Conservation (phyloP, 2,888 invertebrate species). For the Drosophila conformis region DNA sequence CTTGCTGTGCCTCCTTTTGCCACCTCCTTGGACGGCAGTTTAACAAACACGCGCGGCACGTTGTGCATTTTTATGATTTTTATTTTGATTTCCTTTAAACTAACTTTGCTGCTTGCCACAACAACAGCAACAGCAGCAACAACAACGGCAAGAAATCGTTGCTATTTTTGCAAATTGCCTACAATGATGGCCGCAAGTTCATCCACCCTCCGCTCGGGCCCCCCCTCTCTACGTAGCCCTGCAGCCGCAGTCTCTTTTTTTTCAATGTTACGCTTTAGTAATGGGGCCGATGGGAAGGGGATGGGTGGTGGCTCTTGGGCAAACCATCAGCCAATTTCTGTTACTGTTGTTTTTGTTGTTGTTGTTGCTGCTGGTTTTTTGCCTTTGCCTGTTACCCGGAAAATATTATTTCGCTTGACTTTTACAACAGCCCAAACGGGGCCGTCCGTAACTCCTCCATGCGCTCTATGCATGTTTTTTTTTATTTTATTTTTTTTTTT, state of each 20-base stretch:
- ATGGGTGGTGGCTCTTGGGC: background rate
- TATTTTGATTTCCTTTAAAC: slow-evolving; percentile 81
- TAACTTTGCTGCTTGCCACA: slow-evolving; percentile 63
- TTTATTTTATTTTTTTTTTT: slow-evolving; percentile 49
- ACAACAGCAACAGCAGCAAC: slow-evolving; percentile 18
- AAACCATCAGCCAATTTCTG: slow-evolving; percentile 41
- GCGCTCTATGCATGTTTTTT: background rate
- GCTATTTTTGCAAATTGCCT: slow-evolving; percentile 79
- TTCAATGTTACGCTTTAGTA: slow-evolving; percentile 65
- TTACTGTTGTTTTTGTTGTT: slow-evolving; percentile 12
- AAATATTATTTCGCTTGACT: slow-evolving; percentile 82
- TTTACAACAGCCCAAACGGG: slow-evolving; percentile 71
- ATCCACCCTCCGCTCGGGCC: slow-evolving; percentile 21
- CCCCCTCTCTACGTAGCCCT: background rate
- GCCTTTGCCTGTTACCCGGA: slow-evolving; percentile 73
- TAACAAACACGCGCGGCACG: slow-evolving; percentile 71
- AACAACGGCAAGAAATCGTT: slow-evolving; percentile 62
- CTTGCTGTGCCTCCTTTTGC: background rate
- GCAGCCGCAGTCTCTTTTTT: slow-evolving; percentile 29
- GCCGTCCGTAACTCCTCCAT: slow-evolving; percentile 27
- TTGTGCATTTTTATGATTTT: slow-evolving; percentile 80
- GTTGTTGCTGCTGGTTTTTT: slow-evolving; percentile 35
- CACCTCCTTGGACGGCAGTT: slow-evolving; percentile 36
- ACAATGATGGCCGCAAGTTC: slow-evolving; percentile 79
- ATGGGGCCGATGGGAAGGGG: slow-evolving; percentile 1